Evolutionary conservation across 2,113 vertebrate genomes (phyloP).

Genomic region (Chauna torquata): DNA sequence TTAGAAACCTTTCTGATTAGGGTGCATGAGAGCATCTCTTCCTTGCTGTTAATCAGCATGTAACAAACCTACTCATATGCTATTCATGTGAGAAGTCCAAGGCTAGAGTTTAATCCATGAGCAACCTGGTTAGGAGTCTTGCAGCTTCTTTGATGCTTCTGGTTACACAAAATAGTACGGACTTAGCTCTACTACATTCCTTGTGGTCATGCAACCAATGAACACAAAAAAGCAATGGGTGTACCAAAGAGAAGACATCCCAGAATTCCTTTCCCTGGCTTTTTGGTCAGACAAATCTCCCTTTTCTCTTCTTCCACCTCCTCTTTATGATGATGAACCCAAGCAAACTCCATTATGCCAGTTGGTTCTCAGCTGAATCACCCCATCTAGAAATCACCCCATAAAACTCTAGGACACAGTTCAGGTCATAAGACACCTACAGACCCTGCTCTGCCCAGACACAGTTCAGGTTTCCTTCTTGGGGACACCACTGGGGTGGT

Average conservation of each 20-base stretch:
- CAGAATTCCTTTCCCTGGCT: background rate
- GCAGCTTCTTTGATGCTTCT: background rate
- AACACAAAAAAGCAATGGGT: background rate
- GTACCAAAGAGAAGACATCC: background rate
- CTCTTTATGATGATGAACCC: background rate
- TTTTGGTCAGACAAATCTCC: background rate
- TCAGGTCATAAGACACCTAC: background rate
- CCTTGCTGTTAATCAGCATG: too few relatives aligned
- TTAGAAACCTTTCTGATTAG: too few relatives aligned
- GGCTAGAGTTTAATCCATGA: background rate
- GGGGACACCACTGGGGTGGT: accelerated
- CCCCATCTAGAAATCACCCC: background rate
- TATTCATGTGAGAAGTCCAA: background rate
- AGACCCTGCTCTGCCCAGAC: background rate
- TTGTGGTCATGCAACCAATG: background rate
- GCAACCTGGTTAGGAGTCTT: background rate
- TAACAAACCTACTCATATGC: background rate
- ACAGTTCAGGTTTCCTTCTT: background rate
- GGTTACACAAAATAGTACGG: too few relatives aligned
- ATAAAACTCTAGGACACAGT: background rate
- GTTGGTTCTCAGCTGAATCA: background rate
- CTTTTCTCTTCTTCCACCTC: background rate
- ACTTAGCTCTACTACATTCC: background rate
- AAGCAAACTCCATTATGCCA: background rate
- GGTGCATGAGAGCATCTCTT: background rate